Percentiles rank a stretch among this genome's conserved stretches.
phyloP scores from a whole-genome alignment of 2,797 vertebrate genomes.

The Intellagama lesueurii region DNA sequence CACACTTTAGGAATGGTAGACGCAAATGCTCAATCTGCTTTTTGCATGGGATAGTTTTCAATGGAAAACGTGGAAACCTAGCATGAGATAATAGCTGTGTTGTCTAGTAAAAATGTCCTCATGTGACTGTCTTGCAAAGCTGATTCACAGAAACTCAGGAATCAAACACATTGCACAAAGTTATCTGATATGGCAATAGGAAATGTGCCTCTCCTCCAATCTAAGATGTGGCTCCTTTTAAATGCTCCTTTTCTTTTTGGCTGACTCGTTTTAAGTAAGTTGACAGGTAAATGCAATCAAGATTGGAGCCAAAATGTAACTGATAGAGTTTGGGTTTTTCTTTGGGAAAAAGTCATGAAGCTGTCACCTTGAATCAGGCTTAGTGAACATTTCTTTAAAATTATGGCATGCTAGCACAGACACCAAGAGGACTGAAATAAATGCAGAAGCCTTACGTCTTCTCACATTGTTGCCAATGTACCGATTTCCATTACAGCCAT shows the following conservation, averaged over 20 bases:
- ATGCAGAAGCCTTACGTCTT: not conserved
- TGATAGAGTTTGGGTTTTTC: not conserved
- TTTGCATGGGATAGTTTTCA: not conserved
- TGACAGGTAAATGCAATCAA: not conserved
- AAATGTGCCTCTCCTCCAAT: not conserved
- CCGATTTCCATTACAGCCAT: not conserved
- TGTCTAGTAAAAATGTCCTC: not conserved
- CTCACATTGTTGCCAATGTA: not conserved
- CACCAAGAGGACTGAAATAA: not conserved
- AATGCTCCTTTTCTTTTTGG: not conserved
- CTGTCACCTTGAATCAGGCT: conserved; percentile 2
- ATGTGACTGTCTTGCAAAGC: not conserved
- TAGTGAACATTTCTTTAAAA: not conserved
- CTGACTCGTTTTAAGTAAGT: not conserved
- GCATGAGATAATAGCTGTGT: not conserved
- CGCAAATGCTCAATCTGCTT: not conserved
- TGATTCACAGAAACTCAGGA: not conserved
- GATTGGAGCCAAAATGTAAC: not conserved
- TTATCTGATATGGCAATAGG: not conserved
- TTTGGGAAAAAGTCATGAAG: not conserved
- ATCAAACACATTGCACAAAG: not conserved
- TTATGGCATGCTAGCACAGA: not conserved
- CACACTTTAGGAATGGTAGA: not conserved
- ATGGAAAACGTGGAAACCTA: not conserved
- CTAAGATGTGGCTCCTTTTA: not conserved